Conservation (phyloP, 2,888 invertebrate genomes). For the Cactoblastis cactorum region DNA sequence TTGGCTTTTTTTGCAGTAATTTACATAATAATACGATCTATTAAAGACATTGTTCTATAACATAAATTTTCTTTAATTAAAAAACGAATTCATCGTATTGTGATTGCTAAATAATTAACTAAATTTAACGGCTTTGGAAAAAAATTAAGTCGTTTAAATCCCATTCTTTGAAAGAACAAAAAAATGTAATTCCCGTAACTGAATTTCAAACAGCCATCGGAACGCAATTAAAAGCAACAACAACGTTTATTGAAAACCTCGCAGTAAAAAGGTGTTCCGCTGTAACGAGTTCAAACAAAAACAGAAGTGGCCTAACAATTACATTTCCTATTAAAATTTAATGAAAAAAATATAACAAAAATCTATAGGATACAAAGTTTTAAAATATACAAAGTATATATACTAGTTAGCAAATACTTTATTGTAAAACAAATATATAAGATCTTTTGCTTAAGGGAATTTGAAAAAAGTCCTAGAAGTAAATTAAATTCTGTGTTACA, state of each 20-base stretch:
- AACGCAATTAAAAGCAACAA: background rate
- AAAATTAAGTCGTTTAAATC: background rate
- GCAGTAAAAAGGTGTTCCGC: background rate
- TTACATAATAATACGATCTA: too few species aligned
- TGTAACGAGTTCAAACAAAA: background rate
- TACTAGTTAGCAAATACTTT: too few species aligned
- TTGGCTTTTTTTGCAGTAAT: too few species aligned
- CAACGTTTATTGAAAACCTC: background rate
- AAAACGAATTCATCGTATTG: background rate
- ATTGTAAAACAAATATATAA: too few species aligned
- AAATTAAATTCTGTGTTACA: too few species aligned
- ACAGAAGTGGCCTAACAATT: background rate
- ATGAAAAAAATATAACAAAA: background rate
- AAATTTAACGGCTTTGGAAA: background rate
- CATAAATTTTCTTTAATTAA: background rate
- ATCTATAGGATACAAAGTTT: too few species aligned
- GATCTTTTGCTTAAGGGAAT: too few species aligned
- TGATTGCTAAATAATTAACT: background rate
- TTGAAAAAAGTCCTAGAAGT: too few species aligned
- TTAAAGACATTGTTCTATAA: background rate
- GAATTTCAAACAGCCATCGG: background rate
- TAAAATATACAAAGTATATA: too few species aligned
- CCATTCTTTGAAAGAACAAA: background rate
- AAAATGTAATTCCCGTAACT: background rate
- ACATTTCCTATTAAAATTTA: background rate